A percentile compares a stretch with the other conserved stretches of the same genome.
phyloP scores from a whole-genome alignment of 2,113 vertebrate genomes.

The Paramisgurnus dabryanus region DNA sequence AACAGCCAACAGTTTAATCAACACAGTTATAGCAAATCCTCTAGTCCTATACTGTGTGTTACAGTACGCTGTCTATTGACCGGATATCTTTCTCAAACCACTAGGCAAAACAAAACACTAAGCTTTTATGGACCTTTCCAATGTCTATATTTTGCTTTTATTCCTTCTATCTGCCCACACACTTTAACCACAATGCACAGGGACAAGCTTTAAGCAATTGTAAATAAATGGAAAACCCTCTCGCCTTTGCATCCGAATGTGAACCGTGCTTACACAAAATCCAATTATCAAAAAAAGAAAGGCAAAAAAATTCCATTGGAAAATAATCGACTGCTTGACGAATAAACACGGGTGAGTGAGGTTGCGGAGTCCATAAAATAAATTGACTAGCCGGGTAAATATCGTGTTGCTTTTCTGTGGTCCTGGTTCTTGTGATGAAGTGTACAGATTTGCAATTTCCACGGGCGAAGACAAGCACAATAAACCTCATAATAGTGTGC shows the following conservation, averaged over 20 bases:
- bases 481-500: conserved; percentile 59
- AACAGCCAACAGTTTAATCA: not conserved
- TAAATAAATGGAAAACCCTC: conserved; percentile 19
- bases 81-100: not conserved
- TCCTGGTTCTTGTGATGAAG: conserved; percentile 55
- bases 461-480: conserved; percentile 58
- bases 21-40: not conserved
- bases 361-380: conserved; percentile 58
- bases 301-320: conserved; percentile 26
- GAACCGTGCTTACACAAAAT: conserved; percentile 35
- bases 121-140: conserved; percentile 21
- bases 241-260: conserved; percentile 38
- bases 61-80: conserved; percentile 9
- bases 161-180: conserved; percentile 24
- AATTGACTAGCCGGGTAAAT: conserved; percentile 54
- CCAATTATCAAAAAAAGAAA: conserved; percentile 43
- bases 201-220: not conserved
- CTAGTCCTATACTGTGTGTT: not conserved
- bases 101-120: conserved; percentile 1
- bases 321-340: conserved; percentile 53
- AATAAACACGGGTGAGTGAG: conserved; percentile 51
- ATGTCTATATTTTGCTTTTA: not conserved
- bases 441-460: conserved; percentile 64
- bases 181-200: conserved; percentile 8
- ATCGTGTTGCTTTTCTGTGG: conserved; percentile 50